Evolutionary conservation across 1,140 invertebrate genomes (phyloP).

Genomic region (Metopolophium dirhodum): DNA sequence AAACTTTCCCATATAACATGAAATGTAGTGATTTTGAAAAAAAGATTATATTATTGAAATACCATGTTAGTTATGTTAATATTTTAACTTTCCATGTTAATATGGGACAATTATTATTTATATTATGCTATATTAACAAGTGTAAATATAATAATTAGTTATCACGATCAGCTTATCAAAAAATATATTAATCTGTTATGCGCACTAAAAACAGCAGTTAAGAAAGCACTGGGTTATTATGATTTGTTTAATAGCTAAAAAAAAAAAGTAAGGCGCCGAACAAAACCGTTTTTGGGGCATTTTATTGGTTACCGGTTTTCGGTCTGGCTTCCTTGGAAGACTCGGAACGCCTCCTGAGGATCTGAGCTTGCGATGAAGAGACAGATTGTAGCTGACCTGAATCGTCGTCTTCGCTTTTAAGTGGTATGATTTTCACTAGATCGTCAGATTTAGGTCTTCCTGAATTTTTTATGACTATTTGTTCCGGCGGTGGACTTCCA

Average conservation of each 20-base stretch:
- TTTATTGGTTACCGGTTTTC: constrained; percentile 57
- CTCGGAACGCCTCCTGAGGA: constrained; percentile 60
- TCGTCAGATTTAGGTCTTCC: constrained; percentile 43
- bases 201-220: constrained; percentile 48
- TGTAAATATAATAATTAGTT: constrained; percentile 47
- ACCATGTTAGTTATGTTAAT: constrained; percentile 20
- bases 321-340: constrained; percentile 59
- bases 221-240: constrained; percentile 56
- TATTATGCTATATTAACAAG: constrained; percentile 45
- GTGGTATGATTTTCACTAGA: constrained; percentile 51
- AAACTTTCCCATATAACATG: background rate
- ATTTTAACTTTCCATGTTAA: background rate
- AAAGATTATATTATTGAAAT: constrained; percentile 31
- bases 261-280: constrained; percentile 22
- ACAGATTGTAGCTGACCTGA: constrained; percentile 41
- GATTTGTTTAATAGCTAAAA: constrained; percentile 48
- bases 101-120: background rate
- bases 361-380: constrained; percentile 58
- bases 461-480: constrained; percentile 22
- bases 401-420: constrained; percentile 41
- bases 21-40: constrained; percentile 4
- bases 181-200: constrained; percentile 55
- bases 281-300: constrained; percentile 49
- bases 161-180: constrained; percentile 53
- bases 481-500: background rate